These are phyloP conservation scores for Ataeniobius toweri DNA, from an alignment of 2,797 vertebrate species.

Conservation along the genomic window DNA sequence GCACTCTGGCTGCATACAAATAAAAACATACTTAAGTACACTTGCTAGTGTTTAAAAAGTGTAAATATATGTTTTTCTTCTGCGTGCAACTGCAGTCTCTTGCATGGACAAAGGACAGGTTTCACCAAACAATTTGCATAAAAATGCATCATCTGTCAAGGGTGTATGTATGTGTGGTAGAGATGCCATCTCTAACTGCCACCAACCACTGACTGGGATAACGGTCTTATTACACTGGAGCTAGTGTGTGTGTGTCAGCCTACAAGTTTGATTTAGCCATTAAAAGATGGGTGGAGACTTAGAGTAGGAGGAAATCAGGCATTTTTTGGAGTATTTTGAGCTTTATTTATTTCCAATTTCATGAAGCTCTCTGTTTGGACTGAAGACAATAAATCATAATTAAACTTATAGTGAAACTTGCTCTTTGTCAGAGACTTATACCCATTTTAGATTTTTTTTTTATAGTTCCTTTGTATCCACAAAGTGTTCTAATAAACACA, in stretches of 20 bases:
- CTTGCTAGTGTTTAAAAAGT: not conserved
- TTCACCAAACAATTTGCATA: constrained; percentile 9
- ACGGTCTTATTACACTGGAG: constrained; percentile 47
- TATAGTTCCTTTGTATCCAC: not conserved
- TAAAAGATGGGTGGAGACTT: constrained; percentile 41
- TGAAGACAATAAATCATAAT: constrained; percentile 38
- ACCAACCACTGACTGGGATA: constrained; percentile 52
- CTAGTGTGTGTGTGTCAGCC: constrained; percentile 12
- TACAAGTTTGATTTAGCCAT: constrained; percentile 60
- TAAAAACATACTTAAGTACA: not conserved
- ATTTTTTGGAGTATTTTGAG: constrained; percentile 57
- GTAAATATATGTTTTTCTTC: constrained; percentile 1
- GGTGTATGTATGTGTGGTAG: constrained; percentile 18
- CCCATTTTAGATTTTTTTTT: not conserved
- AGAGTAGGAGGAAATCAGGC: constrained; percentile 49
- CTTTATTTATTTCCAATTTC: constrained; percentile 16
- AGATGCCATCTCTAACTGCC: constrained; percentile 55
- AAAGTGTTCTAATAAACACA: not conserved
- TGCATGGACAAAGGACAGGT: not conserved
- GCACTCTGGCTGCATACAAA: not conserved
- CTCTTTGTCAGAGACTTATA: too few relatives aligned
- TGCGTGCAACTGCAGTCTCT: not conserved
- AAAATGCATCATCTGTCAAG: not conserved
- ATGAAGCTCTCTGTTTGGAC: constrained; percentile 29
- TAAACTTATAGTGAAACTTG: not conserved